Evolutionary conservation across 2,113 vertebrate genomes (phyloP), one percentile per base, ranked within the genome.

Genomic region (Nesogale talazaci): DNA sequence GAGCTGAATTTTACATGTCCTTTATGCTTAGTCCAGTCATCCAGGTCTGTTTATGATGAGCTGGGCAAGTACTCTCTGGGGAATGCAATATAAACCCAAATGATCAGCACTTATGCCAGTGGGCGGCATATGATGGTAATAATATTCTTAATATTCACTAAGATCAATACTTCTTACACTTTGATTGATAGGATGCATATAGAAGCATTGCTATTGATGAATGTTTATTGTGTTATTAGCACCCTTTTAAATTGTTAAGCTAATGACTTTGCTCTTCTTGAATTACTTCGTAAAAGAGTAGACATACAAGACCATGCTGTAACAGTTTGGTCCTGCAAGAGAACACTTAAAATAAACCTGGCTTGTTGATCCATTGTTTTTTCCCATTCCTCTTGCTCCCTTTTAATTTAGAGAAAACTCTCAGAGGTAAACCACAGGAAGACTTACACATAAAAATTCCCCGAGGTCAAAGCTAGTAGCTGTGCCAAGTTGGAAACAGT

Each of bases 381-480:
- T 76, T 90, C 52, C 63, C 83, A 92, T 93, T 63, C 67, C 88
- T 93, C 77, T 96, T 92, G 94, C 86, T 96, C 93, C 91, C 25
- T 94, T 97, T 97, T 97, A 97, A 97, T 97, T 97, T 96, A 95
- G 95, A 96, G 92, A 88, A 88, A 96, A 97, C 95, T 97, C 95
- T 97, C 96, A 92, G 92, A 96, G 93, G 95, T 89, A 96, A 93
- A 96, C 96, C 90, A 92, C 93, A 95, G 95, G 97, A 97, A 96
- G 89, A 77, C 70, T 97, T 95, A 93, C 79, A 96, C 94, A 92
- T 79, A 92, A 97, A 98, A 97, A 98, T 97, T 97, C 97, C 98
- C 98, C 87, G 94, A 97, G 97, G 98, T 98, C 97, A 96, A 88
- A 97, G 93, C 65, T 97, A 95, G 97, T 95, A 97, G 82, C 94